These are phyloP conservation scores for Serripes groenlandicus DNA, from an alignment of 2,888 invertebrate species.

Conservation along the genomic window DNA sequence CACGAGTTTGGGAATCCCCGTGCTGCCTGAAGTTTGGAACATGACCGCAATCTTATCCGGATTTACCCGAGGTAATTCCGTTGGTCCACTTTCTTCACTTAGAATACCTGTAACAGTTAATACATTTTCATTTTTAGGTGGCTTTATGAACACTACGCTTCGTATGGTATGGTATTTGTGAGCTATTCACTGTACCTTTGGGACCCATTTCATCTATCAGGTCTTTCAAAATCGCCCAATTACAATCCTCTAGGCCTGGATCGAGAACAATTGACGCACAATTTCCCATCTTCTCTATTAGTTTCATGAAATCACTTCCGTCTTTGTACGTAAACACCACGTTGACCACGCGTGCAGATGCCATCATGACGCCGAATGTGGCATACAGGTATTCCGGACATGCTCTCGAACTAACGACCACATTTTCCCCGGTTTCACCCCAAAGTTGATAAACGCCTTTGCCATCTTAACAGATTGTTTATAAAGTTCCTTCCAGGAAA, in stretches of 20 bases:
- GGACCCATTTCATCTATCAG: constrained; percentile 6
- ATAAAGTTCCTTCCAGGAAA: constrained; percentile 23
- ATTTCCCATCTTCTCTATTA: constrained; percentile 43
- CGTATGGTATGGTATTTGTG: constrained; percentile 25
- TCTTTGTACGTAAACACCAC: constrained; percentile 53
- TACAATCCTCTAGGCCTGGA: constrained; percentile 23
- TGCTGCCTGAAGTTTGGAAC: constrained; percentile 49
- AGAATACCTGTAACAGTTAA: not conserved
- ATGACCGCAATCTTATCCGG: constrained; percentile 3
- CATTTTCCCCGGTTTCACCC: constrained; percentile 30
- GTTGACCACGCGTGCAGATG: constrained; percentile 28
- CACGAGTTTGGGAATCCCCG: constrained; percentile 34
- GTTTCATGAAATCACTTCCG: constrained; percentile 58
- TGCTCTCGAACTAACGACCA: constrained; percentile 26
- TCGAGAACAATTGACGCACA: constrained; percentile 40
- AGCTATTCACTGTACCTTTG: constrained; percentile 18
- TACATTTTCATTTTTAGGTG: not conserved
- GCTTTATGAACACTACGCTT: constrained; percentile 14
- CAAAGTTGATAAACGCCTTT: not conserved
- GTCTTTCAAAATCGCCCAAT: constrained; percentile 33
- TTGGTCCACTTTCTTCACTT: not conserved
- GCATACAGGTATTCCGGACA: constrained; percentile 58
- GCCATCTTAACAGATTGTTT: constrained; percentile 2
- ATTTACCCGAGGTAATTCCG: constrained; percentile 8
- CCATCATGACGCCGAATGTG: constrained; percentile 39